phyloP scores from a whole-genome alignment of 92 coral and sea anemone species.

The Hydrozoanthus gracilis region DNA sequence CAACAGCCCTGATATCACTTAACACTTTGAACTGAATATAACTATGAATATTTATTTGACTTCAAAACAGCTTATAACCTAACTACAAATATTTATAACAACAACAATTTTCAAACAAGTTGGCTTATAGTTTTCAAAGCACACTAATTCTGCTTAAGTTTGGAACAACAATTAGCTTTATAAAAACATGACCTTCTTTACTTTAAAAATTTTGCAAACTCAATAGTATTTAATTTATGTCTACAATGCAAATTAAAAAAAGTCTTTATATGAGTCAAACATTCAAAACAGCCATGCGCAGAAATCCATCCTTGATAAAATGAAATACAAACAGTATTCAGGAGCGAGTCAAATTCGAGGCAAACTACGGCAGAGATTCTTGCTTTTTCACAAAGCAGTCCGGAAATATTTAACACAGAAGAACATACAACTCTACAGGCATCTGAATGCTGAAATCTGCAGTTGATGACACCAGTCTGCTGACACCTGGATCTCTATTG shows the following conservation, averaged over 20 bases:
- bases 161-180: background rate
- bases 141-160: too few relatives aligned
- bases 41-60: background rate
- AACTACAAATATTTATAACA: background rate
- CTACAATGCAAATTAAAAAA: too few relatives aligned
- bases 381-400: constrained; percentile 28
- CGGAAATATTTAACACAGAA: constrained; percentile 17
- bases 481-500: constrained; percentile 17
- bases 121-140: background rate
- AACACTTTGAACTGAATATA: too few relatives aligned
- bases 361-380: constrained; percentile 10
- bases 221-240: too few relatives aligned
- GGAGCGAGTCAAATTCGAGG: constrained; percentile 22
- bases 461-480: constrained; percentile 30
- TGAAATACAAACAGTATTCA: constrained; percentile 4
- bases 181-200: background rate
- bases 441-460: constrained; percentile 5
- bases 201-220: too few relatives aligned
- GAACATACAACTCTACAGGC: background rate
- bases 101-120: background rate
- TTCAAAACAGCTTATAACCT: background rate
- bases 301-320: background rate
- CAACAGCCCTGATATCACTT: too few relatives aligned
- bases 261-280: too few relatives aligned
- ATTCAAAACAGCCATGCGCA: background rate